Evolutionary conservation across 37 sponge, comb jelly and placozoan species (phyloP).

Genomic region (Aphrocallistes beatrix): DNA sequence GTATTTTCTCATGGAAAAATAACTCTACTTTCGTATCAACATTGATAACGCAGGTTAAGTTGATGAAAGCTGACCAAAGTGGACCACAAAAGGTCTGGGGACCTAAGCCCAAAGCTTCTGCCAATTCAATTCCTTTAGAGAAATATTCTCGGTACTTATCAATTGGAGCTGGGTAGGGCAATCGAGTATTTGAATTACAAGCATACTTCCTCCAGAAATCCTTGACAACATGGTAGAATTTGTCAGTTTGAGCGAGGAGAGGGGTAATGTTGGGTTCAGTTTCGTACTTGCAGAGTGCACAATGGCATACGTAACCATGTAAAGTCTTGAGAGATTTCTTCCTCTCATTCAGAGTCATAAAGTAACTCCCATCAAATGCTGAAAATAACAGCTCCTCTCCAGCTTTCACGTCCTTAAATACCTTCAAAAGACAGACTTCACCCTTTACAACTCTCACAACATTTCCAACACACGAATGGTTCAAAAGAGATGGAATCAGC

Average conservation of each 20-base stretch:
- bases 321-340: neutral
- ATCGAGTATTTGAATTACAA: neutral
- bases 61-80: neutral
- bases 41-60: neutral
- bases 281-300: neutral
- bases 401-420: too few relatives aligned
- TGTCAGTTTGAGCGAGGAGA: neutral
- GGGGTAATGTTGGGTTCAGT: neutral
- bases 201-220: neutral
- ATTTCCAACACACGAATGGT: neutral
- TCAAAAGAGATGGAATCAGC: neutral
- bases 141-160: neutral
- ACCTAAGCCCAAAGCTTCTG: neutral
- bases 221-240: neutral
- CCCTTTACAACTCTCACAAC: neutral
- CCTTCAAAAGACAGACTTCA: neutral
- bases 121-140: neutral
- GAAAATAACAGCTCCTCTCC: neutral
- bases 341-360: neutral
- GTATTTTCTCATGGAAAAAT: neutral
- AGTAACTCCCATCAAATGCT: neutral
- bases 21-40: neutral
- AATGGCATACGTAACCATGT: neutral
- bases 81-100: neutral
- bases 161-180: neutral